Evolutionary conservation across 2,797 vertebrate genomes (phyloP), one percentile per base, ranked within the genome.

Genomic region (Eutrigla gurnardus): DNA sequence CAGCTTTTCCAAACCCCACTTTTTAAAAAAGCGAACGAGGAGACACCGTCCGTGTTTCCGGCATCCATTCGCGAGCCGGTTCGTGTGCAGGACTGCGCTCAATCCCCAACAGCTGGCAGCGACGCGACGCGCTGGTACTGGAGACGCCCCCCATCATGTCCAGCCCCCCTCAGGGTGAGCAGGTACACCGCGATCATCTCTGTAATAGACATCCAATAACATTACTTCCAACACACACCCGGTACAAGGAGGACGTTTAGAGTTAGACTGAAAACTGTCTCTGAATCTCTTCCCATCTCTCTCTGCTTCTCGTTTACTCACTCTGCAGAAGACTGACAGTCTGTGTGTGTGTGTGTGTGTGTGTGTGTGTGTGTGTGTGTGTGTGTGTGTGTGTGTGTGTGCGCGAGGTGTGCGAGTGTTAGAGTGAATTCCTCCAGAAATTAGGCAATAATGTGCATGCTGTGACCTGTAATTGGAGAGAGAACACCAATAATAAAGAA

Each of bases 71-170:
- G n/a, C 35, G 4, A 3, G 14, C 4, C 4, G 45, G 47, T 17
- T 12, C 17, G 32, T 6, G 25, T 25, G 7, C 40, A 45, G 2
- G 50, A 36, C 81, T 47, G 64, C 17, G 60, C 53, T 63, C 69
- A 6, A 39, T 25, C 25, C 11, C 60, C 42, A 59, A 64, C 72
- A 70, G 66, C 65, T 61, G 68, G 45, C 65, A 78, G 87, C 64
- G 60, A 49, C 54, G 64, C 43, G 15, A 47, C 14, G 52, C 65
- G 61, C 66, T 2, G 43, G 39, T 15, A 6, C 32, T 73, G 65
- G 73, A 70, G 53, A 79, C 88, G 83, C 86, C 86, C 76, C 78
- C 70, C 53, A 7, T 33, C 68, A 45, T 2, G 53, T 42, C 72
- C 80, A 66, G 0, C 71, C 73, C 69, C 52, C 32, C 25, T 49